Percentiles rank a stretch among this genome's conserved stretches.
These are phyloP conservation scores for Ctenopoma multispine DNA, from an alignment of 2,797 vertebrate genomes.

Conservation along the genomic window DNA sequence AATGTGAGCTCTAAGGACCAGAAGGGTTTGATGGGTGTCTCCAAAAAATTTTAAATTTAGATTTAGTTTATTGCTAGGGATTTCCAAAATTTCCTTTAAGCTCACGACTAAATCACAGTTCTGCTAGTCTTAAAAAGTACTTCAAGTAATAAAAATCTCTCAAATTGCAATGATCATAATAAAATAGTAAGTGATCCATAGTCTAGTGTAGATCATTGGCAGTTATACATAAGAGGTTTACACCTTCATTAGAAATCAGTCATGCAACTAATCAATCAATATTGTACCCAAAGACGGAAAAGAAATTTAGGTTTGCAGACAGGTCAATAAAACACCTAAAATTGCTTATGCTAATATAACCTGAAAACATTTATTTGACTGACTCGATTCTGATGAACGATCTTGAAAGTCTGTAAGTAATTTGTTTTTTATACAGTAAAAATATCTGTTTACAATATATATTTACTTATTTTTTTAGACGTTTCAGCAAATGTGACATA, in stretches of 20 bases:
- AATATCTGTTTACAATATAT: no score
- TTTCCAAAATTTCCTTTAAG: not conserved
- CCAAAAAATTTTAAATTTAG: not conserved
- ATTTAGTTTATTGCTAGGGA: slow-evolving; percentile 1
- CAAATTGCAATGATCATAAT: not conserved
- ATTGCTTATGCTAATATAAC: no score
- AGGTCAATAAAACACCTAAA: no score
- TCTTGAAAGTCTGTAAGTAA: no score
- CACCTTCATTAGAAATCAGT: not conserved
- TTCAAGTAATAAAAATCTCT: not conserved
- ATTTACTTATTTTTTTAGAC: no score
- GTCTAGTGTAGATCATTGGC: slow-evolving; percentile 1
- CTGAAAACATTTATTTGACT: no score
- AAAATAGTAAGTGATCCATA: slow-evolving; percentile 6
- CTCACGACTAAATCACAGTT: no score
- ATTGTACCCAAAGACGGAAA: not conserved
- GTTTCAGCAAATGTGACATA: no score
- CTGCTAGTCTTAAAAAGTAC: not conserved
- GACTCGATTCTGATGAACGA: no score
- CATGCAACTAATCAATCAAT: not conserved
- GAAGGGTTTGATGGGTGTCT: slow-evolving; percentile 1
- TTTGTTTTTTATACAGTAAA: no score
- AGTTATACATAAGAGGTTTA: not conserved
- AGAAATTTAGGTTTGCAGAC: not conserved
- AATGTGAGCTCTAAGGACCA: slow-evolving; percentile 29